Evolutionary conservation across 2,113 vertebrate genomes (phyloP), one percentile per base, ranked within the genome.

Genomic region (Anthoscopus minutus): DNA sequence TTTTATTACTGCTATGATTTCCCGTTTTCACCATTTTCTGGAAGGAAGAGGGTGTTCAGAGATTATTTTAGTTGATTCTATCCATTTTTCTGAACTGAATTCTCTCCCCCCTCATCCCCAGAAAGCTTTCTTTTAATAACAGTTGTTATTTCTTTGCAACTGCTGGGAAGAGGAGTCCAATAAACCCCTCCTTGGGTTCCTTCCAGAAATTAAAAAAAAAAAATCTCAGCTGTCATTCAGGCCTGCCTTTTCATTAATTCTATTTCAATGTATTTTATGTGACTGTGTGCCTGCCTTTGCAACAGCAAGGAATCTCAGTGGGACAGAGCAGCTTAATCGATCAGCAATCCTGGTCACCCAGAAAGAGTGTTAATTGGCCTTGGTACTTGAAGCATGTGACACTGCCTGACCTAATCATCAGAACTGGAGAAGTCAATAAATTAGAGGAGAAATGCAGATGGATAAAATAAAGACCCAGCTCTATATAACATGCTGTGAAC

Each of bases 321-420:
- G 95, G 97, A 93, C 0, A 2, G 93, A 96, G 93, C 53, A 50
- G 94, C 92, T 93, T 92, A 94, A 97, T 97, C 93, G 94, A 97
- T 95, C 72, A 47, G 79, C 86, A 81, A 69, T 92, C 44, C 87
- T 93, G 62, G 93, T 95, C 95, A 95, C 96, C 93, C 93, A 96
- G 92, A 92, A 96, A 95, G 82, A 37, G 87, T 79, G 94, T 96
- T 97, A 97, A 97, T 97, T 97, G 97, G 97, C 90, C 94, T 96
- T 11, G 2, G 92, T 89, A 81, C 94, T 95, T 92, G 90, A 93
- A 94, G 86, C 90, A 95, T 93, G 91, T 94, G 91, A 89, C 96
- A 93, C 77, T 4, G 33, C 81, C 95, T 94, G 96, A 97, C 95
- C 97, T 97, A 96, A 96, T 96, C 91, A 96, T 93, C 91, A 91